Conservation (phyloP, 2,113 vertebrate genomes). For the Periophthalmodon schlosseri region DNA sequence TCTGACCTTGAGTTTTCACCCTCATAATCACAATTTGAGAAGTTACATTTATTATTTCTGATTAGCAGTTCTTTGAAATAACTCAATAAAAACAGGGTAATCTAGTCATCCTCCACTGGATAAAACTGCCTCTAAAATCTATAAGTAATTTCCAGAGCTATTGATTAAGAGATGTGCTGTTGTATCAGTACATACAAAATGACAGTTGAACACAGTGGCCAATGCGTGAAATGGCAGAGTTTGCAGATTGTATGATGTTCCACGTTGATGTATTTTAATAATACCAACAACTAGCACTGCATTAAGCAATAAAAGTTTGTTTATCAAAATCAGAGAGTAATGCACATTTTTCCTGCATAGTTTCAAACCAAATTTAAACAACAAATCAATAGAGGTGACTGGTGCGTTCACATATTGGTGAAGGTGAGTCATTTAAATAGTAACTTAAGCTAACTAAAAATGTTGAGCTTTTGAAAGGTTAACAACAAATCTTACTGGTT, state of each 20-base stretch:
- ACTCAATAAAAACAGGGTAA: constrained; percentile 1
- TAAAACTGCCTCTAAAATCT: constrained; percentile 28
- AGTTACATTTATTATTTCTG: constrained; percentile 30
- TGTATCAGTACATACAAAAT: constrained; percentile 18
- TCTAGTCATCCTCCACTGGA: constrained; percentile 15
- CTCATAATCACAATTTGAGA: constrained; percentile 50
- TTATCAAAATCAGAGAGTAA: neutral
- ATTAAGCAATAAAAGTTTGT: neutral
- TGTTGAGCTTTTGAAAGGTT: too few relatives aligned
- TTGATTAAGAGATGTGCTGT: constrained; percentile 22
- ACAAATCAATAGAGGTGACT: neutral
- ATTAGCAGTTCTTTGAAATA: constrained; percentile 45
- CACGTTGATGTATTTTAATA: neutral
- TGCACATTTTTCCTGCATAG: neutral
- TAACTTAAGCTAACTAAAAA: too few relatives aligned
- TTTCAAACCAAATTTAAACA: neutral
- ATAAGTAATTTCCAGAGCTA: constrained; percentile 30
- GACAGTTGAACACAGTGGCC: constrained; percentile 17
- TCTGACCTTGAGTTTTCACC: constrained; percentile 46
- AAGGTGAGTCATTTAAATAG: too few relatives aligned
- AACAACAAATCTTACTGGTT: too few relatives aligned
- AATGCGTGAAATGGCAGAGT: neutral
- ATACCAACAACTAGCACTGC: neutral
- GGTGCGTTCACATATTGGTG: neutral
- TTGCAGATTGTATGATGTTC: neutral